Evolutionary conservation across 2,113 vertebrate genomes (phyloP).

Genomic region (Cyphomyrus plagiostoma): DNA sequence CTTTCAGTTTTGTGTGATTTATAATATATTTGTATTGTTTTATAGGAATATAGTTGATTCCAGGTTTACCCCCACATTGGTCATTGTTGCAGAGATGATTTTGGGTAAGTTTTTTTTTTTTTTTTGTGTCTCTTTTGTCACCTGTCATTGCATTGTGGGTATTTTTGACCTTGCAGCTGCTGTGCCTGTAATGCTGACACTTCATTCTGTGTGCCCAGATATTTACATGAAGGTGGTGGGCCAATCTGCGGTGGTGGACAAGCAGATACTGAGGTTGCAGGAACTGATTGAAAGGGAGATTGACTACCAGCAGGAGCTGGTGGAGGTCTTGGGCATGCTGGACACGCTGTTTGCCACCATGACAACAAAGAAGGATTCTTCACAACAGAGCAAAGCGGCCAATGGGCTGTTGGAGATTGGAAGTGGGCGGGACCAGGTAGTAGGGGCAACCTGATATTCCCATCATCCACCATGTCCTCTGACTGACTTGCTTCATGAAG

Average conservation of each 20-base stretch:
- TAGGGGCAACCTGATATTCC: background rate
- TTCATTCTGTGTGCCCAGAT: conserved; percentile 52
- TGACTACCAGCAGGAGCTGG: conserved; percentile 81
- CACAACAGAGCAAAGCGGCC: conserved; percentile 19
- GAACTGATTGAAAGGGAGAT: conserved; percentile 80
- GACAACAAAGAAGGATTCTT: conserved; percentile 55
- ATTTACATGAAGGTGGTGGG: conserved; percentile 78
- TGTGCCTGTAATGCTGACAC: background rate
- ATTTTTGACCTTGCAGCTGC: background rate
- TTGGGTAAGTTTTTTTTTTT: conserved; percentile 61
- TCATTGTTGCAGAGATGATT: conserved; percentile 76
- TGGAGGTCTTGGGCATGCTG: conserved; percentile 93
- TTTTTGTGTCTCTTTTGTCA: background rate
- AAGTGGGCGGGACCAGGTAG: background rate
- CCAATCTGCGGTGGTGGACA: conserved; percentile 79
- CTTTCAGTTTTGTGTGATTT: background rate
- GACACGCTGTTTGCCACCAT: conserved; percentile 89
- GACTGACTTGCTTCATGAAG: background rate
- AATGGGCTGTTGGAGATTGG: conserved; percentile 8
- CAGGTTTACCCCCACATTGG: conserved; percentile 75
- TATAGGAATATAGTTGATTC: conserved; percentile 76
- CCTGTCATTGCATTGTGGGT: background rate
- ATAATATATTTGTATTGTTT: conserved; percentile 35
- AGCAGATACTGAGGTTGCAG: conserved; percentile 78
- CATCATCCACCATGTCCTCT: background rate